Conservation (phyloP, 2,113 vertebrate species). For the Amazona vittata region DNA sequence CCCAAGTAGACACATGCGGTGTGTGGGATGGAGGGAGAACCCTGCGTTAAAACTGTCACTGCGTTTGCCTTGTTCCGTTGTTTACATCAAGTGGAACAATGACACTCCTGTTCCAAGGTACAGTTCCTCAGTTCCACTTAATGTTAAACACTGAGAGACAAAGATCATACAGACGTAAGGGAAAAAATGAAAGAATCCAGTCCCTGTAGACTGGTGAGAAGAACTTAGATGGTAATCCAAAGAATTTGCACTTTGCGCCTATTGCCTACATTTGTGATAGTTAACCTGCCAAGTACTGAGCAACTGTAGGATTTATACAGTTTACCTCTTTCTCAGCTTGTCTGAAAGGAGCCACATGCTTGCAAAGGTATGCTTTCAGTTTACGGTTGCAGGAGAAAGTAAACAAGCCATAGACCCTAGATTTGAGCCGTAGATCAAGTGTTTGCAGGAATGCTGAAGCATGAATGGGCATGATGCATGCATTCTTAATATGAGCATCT, state of each 20-base stretch:
- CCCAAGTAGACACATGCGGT: not conserved
- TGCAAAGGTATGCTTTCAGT: not conserved
- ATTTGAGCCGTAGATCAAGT: not conserved
- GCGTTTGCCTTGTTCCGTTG: not conserved
- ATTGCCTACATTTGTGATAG: not conserved
- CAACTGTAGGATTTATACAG: not conserved
- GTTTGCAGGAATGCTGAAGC: not conserved
- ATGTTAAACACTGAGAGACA: not conserved
- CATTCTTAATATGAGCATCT: not conserved
- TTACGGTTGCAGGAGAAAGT: not conserved
- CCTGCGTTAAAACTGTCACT: not conserved
- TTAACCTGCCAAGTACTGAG: not conserved
- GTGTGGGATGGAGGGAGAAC: fast-evolving
- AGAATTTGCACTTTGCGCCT: not conserved
- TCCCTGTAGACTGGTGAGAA: not conserved
- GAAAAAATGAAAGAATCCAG: not conserved
- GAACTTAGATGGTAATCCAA: not conserved
- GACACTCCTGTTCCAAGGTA: not conserved
- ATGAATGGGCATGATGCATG: not conserved
- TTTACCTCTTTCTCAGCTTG: not conserved
- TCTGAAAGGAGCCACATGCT: not conserved
- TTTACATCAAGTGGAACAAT: not conserved
- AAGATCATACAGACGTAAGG: not conserved
- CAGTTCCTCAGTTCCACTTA: not conserved
- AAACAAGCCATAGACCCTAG: not conserved